These are phyloP conservation scores for Metellina segmentata DNA, from an alignment of 2,888 invertebrate species.

Conservation along the genomic window DNA sequence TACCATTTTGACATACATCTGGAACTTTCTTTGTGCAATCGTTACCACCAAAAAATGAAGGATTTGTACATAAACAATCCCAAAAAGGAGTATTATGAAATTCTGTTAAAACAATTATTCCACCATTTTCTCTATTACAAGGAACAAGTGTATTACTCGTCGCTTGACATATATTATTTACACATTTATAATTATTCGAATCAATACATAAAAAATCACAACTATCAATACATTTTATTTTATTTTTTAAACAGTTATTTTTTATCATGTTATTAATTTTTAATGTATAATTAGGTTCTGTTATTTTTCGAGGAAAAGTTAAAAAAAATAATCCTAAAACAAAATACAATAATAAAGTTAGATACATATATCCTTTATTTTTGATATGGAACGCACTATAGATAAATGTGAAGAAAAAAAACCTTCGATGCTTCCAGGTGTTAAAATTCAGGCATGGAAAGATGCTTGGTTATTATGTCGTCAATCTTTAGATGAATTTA, in stretches of 20 bases:
- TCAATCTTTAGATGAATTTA: conserved; percentile 26
- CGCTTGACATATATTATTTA: conserved; percentile 37
- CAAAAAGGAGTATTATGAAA: conserved; percentile 20
- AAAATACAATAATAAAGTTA: conserved; percentile 45
- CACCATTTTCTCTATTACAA: background rate
- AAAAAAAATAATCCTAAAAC: conserved; percentile 37
- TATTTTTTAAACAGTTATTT: conserved; percentile 13
- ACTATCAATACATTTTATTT: conserved; percentile 39
- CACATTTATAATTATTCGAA: conserved; percentile 27
- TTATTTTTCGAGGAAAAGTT: conserved; percentile 18
- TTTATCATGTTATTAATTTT: conserved; percentile 30
- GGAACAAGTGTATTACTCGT: background rate
- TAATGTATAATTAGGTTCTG: conserved; percentile 5
- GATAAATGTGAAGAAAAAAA: conserved; percentile 41
- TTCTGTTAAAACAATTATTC: conserved; percentile 11
- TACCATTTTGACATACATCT: conserved; percentile 41
- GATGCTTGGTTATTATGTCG: conserved; percentile 47
- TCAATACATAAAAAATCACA: conserved; percentile 40
- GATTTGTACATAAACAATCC: conserved; percentile 38
- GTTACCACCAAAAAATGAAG: conserved; percentile 34
- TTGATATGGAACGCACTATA: conserved; percentile 32
- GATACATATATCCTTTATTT: conserved; percentile 11
- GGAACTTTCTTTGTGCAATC: background rate
- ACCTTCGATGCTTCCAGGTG: background rate
- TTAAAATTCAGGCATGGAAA: conserved; percentile 49